Percentiles rank a stretch among this genome's conserved stretches.
phyloP scores from a whole-genome alignment of 1,140 invertebrate species.

The Euschistus heros region DNA sequence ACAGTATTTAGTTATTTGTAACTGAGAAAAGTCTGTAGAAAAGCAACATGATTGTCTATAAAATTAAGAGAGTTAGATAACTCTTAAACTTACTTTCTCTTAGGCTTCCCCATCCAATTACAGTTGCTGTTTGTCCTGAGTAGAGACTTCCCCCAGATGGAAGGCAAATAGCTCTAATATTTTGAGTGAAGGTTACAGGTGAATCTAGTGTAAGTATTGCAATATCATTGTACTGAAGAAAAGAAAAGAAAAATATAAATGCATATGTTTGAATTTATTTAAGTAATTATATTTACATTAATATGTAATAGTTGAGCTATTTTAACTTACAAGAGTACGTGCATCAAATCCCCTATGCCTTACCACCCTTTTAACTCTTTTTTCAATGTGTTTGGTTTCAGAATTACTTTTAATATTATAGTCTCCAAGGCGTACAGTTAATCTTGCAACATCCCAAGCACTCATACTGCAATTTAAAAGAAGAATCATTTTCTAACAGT shows the following conservation, averaged over 20 bases:
- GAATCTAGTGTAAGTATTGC: slow-evolving; percentile 71
- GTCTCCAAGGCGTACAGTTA: slow-evolving; percentile 70
- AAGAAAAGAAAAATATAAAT: slow-evolving; percentile 16
- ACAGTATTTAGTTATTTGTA: no score
- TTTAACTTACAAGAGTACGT: slow-evolving; percentile 54
- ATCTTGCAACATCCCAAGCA: slow-evolving; percentile 68
- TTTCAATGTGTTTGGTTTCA: slow-evolving; percentile 62
- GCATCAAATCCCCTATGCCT: slow-evolving; percentile 73
- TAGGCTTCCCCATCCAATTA: slow-evolving; percentile 75
- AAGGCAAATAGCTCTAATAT: slow-evolving; percentile 72
- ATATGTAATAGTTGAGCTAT: not conserved
- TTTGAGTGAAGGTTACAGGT: slow-evolving; percentile 59
- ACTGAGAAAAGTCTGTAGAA: no score
- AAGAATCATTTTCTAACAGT: not conserved
- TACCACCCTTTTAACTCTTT: slow-evolving; percentile 67
- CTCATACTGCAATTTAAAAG: slow-evolving; percentile 58
- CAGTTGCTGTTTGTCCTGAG: slow-evolving; percentile 57
- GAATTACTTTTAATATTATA: slow-evolving; percentile 63
- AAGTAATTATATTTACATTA: not conserved
- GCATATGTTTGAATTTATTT: not conserved
- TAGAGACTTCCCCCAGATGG: slow-evolving; percentile 49
- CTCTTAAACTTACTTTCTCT: slow-evolving; percentile 51
- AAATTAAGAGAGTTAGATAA: no score
- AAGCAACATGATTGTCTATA: no score
- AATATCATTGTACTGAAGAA: slow-evolving; percentile 69